Evolutionary conservation across 2,797 vertebrate genomes (phyloP).

Genomic region (Lycodopsis pacificus): DNA sequence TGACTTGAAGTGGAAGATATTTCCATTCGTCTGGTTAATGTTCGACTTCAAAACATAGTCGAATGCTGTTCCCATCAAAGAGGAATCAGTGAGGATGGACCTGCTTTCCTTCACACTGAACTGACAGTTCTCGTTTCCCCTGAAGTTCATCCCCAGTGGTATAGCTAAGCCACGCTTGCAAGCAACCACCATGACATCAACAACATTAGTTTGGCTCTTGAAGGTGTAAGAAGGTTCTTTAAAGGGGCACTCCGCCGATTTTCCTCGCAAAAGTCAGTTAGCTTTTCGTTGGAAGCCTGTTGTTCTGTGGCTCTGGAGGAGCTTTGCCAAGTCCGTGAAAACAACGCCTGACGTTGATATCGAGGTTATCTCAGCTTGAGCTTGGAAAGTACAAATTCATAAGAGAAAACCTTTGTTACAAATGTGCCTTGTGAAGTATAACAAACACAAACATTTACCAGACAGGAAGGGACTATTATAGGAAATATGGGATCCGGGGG

Average conservation of each 20-base stretch:
- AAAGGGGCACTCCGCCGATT: background rate
- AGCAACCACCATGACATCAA: background rate
- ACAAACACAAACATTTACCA: background rate
- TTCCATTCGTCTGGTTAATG: conserved; percentile 64
- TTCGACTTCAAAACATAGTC: conserved; percentile 51
- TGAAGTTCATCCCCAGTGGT: conserved; percentile 25
- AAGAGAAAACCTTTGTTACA: background rate
- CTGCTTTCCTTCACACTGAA: conserved; percentile 73
- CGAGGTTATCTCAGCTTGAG: conserved; percentile 3
- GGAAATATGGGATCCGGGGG: background rate
- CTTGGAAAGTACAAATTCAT: background rate
- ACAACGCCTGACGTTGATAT: background rate
- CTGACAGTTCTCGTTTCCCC: conserved; percentile 43
- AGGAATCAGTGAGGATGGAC: conserved; percentile 59
- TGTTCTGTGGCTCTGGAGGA: background rate
- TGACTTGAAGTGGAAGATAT: background rate
- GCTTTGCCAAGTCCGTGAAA: conserved; percentile 1
- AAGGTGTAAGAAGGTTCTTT: background rate
- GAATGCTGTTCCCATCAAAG: conserved; percentile 66
- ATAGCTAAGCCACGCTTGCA: conserved; percentile 31
- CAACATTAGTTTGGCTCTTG: background rate
- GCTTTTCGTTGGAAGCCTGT: background rate
- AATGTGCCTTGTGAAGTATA: background rate
- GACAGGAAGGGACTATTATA: background rate
- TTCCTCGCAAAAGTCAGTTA: background rate